Conservation (phyloP, 2,797 vertebrate genomes). For the Channa striata region DNA sequence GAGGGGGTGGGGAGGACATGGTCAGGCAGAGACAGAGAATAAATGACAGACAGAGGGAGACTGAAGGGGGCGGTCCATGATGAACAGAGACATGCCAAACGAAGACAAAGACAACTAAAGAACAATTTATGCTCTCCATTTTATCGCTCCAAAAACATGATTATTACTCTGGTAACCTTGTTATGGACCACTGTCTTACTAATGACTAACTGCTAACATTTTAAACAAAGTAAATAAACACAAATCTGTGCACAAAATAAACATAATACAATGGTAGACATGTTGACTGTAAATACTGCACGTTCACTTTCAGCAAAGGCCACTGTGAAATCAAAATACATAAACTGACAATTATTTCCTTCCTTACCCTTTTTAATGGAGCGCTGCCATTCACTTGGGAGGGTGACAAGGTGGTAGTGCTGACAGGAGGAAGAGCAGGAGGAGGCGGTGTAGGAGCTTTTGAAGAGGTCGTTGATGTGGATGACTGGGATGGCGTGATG, state of each 20-base stretch:
- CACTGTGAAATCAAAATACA: conserved; percentile 27
- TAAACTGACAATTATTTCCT: neutral
- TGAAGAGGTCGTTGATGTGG: conserved; percentile 60
- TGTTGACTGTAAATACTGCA: conserved; percentile 13
- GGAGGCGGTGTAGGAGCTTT: conserved; percentile 73
- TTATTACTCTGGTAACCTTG: conserved; percentile 59
- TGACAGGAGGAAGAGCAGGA: conserved; percentile 57
- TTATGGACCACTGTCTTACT: conserved; percentile 20
- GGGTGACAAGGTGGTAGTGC: conserved; percentile 62
- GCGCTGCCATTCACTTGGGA: conserved; percentile 80
- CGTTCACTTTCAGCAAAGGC: conserved; percentile 24
- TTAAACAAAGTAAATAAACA: conserved; percentile 20
- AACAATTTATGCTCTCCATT: conserved; percentile 71
- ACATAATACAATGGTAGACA: conserved; percentile 1
- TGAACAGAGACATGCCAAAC: conserved; percentile 66
- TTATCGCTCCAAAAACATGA: conserved; percentile 63
- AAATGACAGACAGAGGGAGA: conserved; percentile 57
- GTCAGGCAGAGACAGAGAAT: conserved; percentile 57
- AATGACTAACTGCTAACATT: conserved; percentile 24
- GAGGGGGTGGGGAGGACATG: conserved; percentile 62
- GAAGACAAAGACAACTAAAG: conserved; percentile 75
- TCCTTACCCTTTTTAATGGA: conserved; percentile 82
- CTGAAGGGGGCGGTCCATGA: conserved; percentile 49
- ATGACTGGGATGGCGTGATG: conserved; percentile 62
- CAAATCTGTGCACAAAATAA: neutral